These are phyloP conservation scores for Porites evermanni DNA, from an alignment of 92 coral and sea anemone genomes.

Conservation along the genomic window DNA sequence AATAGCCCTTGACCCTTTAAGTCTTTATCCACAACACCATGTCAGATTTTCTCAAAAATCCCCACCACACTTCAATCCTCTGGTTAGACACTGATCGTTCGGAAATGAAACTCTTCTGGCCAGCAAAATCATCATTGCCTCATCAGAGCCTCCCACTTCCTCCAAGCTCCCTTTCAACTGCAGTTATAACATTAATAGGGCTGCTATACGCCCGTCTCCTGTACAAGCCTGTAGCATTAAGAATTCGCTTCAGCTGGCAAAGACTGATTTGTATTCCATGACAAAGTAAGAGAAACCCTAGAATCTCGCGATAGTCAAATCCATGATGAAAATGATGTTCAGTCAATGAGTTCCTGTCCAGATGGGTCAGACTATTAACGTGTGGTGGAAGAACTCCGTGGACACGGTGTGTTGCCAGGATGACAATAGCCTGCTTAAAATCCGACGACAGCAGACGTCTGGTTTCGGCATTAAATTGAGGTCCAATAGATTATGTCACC, in stretches of 20 bases:
- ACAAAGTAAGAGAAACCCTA: neutral
- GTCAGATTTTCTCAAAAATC: neutral
- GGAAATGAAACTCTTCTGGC: no score
- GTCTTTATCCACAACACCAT: no score
- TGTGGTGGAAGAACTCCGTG: neutral
- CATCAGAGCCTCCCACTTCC: no score
- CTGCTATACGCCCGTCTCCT: neutral
- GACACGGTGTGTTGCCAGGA: neutral
- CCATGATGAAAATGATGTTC: conserved; percentile 2
- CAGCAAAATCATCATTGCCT: no score
- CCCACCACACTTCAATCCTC: no score
- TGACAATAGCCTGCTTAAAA: no score
- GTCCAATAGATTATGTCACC: no score
- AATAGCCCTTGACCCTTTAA: neutral
- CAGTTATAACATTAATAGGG: neutral
- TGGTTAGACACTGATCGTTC: no score
- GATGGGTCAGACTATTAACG: neutral
- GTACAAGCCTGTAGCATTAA: neutral
- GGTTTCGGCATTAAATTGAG: no score
- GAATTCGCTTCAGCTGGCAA: neutral
- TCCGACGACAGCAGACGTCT: no score
- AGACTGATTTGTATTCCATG: neutral
- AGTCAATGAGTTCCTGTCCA: neutral
- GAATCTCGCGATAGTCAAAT: neutral
- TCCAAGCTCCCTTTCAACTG: neutral